Evolutionary conservation across 2,888 invertebrate genomes (phyloP), one percentile per base, ranked within the genome.

Genomic region (Periphyllus acericola): DNA sequence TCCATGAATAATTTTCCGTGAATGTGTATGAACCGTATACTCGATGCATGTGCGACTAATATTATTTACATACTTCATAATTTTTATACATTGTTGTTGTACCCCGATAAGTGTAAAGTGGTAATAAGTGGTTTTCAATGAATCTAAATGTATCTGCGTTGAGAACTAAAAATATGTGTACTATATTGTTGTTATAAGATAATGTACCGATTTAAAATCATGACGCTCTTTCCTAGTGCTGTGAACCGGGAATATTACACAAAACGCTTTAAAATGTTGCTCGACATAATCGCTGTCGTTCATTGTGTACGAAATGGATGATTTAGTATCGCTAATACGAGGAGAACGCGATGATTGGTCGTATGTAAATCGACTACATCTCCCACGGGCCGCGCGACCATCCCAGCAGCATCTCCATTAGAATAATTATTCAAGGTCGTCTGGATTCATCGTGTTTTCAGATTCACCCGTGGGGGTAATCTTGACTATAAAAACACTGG

Each of bases 401-500:
- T 71, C 74, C 60, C 83, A 36, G 36, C 36, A 3, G 55, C 60
- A 55, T 36, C 55, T 46, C 46, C 11, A 36, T 36, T 36, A 74
- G 52, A n/a, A 40, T 9, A 34, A 76, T 66, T 14, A 66, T 46
- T 68, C 76, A 68, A 84, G 84, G 84, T 76, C 40, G 66, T 32
- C 83, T 36, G 40, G 75, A 83, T 83, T 66, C 14, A 14, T 25
- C 36, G 32, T 40, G 17, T 84, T 32, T 36, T 17, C 71, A 60
- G 4, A 29, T 36, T 46, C 14, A 76, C 17, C 46, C 84, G 84
- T 76, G 84, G 84, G 76, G 76, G 84, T 68, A 84, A 46, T 1
- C 25, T 0, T 71, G 25, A 76, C 75, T 76, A 76, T 84, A 84
- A 66, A 84, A 76, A 84, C 46, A 2, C 46, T 1, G 84, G 25